Percentiles rank a stretch among this genome's conserved stretches.
phyloP scores from a whole-genome alignment of 2,797 vertebrate genomes.

The Hoplostethus mediterraneus region DNA sequence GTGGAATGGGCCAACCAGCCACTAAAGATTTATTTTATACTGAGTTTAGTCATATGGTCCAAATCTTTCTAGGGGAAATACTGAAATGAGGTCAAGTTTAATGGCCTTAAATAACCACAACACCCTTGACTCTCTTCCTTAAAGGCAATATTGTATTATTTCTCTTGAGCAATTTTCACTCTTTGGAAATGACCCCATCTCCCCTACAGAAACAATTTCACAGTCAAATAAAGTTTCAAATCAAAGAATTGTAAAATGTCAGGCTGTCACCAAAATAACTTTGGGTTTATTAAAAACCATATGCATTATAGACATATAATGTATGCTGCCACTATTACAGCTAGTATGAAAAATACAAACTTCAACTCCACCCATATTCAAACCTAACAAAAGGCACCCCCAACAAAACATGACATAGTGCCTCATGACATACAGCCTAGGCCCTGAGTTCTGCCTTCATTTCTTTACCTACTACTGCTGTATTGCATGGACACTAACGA shows the following conservation, averaged over 20 bases:
- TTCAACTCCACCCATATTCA: constrained; percentile 61
- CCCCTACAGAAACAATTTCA: not conserved
- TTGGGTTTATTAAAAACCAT: constrained; percentile 71
- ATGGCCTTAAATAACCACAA: too few species aligned
- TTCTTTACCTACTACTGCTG: constrained; percentile 16
- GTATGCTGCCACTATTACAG: constrained; percentile 64
- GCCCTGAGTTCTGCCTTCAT: constrained; percentile 52
- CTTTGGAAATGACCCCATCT: not conserved
- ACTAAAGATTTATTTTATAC: too few species aligned
- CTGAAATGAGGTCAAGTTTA: too few species aligned
- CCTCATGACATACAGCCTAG: constrained; percentile 38
- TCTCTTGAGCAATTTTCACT: too few species aligned
- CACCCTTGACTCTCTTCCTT: too few species aligned
- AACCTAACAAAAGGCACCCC: constrained; percentile 67
- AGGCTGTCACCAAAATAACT: constrained; percentile 56
- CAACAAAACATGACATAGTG: constrained; percentile 46
- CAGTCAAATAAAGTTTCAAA: not conserved
- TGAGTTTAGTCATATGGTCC: too few species aligned
- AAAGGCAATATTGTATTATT: too few species aligned
- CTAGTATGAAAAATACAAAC: constrained; percentile 77
- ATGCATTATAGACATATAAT: constrained; percentile 54
- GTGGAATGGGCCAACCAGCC: too few species aligned
- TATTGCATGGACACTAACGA: not conserved
- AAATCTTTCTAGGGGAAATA: too few species aligned
- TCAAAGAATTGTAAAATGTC: constrained; percentile 20